Evolutionary conservation across 2,797 vertebrate genomes (phyloP), one percentile per base, ranked within the genome.

Genomic region (Neopelma chrysocephalum): DNA sequence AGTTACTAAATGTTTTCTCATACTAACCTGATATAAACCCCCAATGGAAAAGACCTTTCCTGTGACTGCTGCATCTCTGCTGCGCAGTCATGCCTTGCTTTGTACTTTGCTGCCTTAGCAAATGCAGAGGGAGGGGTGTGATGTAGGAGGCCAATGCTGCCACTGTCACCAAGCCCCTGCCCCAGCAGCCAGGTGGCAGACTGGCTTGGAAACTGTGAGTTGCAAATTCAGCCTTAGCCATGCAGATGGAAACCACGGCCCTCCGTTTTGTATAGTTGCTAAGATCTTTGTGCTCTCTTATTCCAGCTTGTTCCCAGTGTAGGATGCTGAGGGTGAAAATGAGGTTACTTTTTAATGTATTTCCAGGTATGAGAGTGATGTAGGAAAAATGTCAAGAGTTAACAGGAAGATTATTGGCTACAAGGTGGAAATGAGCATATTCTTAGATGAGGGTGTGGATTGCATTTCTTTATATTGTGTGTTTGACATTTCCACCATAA

Each of bases 171-270:
- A 12, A 83, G 50, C 68, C 58, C 42, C 23, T 71, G 65, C 10
- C 53, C 47, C 54, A 70, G 56, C 54, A 73, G 18, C 40, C n/a
- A 5, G n/a, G n/a, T 21, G 36, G 26, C 70, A 77, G n/a, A 31
- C 15, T 23, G 15, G 5, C 9, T 57, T 61, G 9, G 80, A 23
- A 57, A 16, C 9, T 3, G 6, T 38, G 51, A 10, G 11, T 10
- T 81, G 62, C 50, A 61, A 76, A 60, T 66, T 43, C 27, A 47
- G 32, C 38, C 23, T 50, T n/a, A 23, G 31, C 40, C 2, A 2
- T 3, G 6, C 42, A 45, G 54, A 19, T 54, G 47, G 47, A 87
- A 42, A 15, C 0, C 0, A 0, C 2, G 71, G 15, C 36, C 11
- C 53, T 87, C 26, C 2, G 3, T 32, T 86, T 54, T 66, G 15